Base-by-base conservation (phyloP, 1,140 invertebrate species). In the Ridgeia piscesae region DNA sequence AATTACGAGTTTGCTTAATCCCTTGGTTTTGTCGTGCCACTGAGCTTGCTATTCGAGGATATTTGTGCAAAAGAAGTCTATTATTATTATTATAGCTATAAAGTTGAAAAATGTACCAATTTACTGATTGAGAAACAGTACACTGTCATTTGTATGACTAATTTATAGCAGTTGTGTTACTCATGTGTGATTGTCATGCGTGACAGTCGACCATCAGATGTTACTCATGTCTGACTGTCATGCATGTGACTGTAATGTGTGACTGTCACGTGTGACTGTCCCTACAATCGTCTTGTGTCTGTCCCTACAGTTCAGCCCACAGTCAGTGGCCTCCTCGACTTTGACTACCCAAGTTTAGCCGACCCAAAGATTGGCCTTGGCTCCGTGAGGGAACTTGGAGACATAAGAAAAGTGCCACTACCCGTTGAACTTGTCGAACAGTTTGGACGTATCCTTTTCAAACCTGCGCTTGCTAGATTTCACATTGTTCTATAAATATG, bases 361-460 rank as follows among this genome's bases (percentile, higher is more conserved):
- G 97, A 98, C 50, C 94, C 97, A 50, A 97, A 97, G 92, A 96
- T 97, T 94, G 97, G 95, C 58, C 93, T 96, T 17, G 95, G 96
- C 91, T 93, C 94, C 14, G 93, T 96, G 11, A 93, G 98, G 93
- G 98, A 98, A 95, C 96, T 99, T 94, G 97, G 97, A 94, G 97
- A 97, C 92, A 96, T 98, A 6, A 98, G 97, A 94, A 98, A 98
- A 96, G 97, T 98, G 88, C 98, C 98, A 92, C 96, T 99, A 34
- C 98, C 99, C 33, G 97, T 98, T 31, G 98, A 99, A 97, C 97
- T 99, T 93, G 97, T 99, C 95, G 98, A 99, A 96, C 98, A 99
- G 95, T 98, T 99, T 97, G 97, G 97, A 94, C 98, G 98, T 98
- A 98, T 97, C 97, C 97, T 98, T 35, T 9, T 27, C 34, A 35